Percentiles rank a stretch among this genome's conserved stretches.
phyloP scores from a whole-genome alignment of 2,797 vertebrate genomes.

The Hyperoplus lanceolatus region DNA sequence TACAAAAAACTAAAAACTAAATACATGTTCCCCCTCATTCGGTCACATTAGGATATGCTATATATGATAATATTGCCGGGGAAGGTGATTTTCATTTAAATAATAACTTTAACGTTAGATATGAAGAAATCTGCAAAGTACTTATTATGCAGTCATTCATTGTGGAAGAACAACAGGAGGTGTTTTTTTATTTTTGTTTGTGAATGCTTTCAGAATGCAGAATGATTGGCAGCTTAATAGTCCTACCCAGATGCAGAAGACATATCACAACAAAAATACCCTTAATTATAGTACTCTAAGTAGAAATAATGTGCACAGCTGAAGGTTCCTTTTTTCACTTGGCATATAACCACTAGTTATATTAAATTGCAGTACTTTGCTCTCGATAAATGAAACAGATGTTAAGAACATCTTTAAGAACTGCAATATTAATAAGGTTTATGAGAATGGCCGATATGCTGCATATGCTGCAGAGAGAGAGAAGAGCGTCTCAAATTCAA shows the following conservation, averaged over 20 bases:
- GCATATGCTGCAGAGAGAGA: constrained; percentile 4
- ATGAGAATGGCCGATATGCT: constrained; percentile 39
- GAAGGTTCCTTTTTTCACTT: constrained; percentile 19
- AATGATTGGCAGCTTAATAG: constrained; percentile 57
- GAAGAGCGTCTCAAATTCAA: constrained; percentile 39
- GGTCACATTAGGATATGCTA: background rate
- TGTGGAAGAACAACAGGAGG: constrained; percentile 35
- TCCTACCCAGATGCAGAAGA: constrained; percentile 32
- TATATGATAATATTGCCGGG: background rate
- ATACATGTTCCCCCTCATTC: constrained; percentile 41
- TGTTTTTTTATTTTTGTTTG: constrained; percentile 42
- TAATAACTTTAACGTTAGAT: constrained; percentile 22
- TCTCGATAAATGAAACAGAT: constrained; percentile 45
- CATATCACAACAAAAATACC: constrained; percentile 40
- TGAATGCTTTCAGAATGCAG: constrained; percentile 24
- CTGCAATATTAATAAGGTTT: constrained; percentile 42
- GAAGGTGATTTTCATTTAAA: constrained; percentile 35
- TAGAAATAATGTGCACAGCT: constrained; percentile 41
- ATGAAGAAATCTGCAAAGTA: constrained; percentile 34
- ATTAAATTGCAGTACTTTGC: constrained; percentile 39
- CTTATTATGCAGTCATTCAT: constrained; percentile 19
- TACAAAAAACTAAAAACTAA: constrained; percentile 56
- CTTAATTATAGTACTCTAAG: constrained; percentile 51
- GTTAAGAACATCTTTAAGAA: constrained; percentile 39
- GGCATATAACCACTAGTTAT: constrained; percentile 38